These are phyloP conservation scores for Dasysyrphus albostriatus DNA, from an alignment of 2,888 invertebrate genomes.

Conservation along the genomic window DNA sequence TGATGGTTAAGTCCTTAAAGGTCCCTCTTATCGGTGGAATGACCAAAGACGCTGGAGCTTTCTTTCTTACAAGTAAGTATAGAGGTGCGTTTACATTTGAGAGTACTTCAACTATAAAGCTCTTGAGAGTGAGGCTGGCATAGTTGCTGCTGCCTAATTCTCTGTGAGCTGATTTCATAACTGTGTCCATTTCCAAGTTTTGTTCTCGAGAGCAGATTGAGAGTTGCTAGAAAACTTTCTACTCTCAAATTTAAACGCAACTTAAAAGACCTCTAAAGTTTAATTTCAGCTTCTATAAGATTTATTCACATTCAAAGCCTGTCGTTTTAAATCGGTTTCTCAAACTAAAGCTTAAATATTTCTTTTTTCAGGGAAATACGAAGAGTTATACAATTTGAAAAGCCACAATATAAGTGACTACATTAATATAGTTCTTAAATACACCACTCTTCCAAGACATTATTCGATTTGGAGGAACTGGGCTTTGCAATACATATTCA, in stretches of 20 bases:
- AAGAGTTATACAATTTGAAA: slow-evolving; percentile 78
- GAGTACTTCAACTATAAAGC: no score
- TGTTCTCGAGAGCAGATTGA: no score
- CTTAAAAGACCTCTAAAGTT: neutral
- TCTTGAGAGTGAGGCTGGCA: no score
- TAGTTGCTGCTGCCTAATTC: no score
- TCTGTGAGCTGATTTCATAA: no score
- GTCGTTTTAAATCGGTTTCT: neutral
- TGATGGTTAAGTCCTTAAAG: slow-evolving; percentile 77
- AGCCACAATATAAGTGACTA: slow-evolving; percentile 80
- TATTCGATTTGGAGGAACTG: slow-evolving; percentile 79
- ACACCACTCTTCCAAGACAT: slow-evolving; percentile 79
- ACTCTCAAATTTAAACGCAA: no score
- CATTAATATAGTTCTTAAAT: slow-evolving; percentile 80
- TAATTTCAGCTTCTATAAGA: no score
- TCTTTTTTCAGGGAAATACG: slow-evolving; percentile 79
- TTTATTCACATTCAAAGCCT: no score
- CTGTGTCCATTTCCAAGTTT: no score
- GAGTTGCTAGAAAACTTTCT: no score
- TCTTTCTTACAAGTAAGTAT: slow-evolving; percentile 83
- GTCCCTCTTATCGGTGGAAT: slow-evolving; percentile 84
- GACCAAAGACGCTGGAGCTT: slow-evolving; percentile 84
- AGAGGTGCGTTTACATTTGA: no score
- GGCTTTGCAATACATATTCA: slow-evolving; percentile 80
- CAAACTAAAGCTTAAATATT: neutral